Conservation (phyloP, 2,888 invertebrate genomes). For the Helleia helle region DNA sequence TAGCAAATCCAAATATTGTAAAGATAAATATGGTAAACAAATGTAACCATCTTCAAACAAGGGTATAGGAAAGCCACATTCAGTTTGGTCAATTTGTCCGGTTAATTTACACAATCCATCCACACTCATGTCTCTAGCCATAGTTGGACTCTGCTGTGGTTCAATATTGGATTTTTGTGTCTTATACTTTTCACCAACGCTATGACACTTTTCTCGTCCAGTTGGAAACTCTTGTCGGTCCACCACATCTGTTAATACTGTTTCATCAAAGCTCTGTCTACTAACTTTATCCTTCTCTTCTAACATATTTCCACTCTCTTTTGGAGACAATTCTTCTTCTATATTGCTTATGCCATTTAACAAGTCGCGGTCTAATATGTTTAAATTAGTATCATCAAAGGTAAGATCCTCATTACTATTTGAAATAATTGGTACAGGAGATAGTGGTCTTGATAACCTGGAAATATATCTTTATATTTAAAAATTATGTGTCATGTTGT, state of each 20-base stretch:
- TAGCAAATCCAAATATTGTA: slow-evolving; percentile 94
- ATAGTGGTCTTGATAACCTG: slow-evolving; percentile 57
- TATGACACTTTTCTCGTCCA: slow-evolving; percentile 63
- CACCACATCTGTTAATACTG: slow-evolving; percentile 42
- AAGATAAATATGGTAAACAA: slow-evolving; percentile 95
- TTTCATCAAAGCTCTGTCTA: slow-evolving; percentile 60
- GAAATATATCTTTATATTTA: slow-evolving; percentile 22
- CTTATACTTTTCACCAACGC: slow-evolving; percentile 66
- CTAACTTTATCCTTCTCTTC: slow-evolving; percentile 62
- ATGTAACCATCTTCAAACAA: slow-evolving; percentile 93
- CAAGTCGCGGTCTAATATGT: slow-evolving; percentile 34
- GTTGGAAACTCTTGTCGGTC: slow-evolving; percentile 48
- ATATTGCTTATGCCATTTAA: slow-evolving; percentile 39
- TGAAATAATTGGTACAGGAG: slow-evolving; percentile 36
- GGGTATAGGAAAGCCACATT: slow-evolving; percentile 90
- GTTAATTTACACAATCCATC: slow-evolving; percentile 76
- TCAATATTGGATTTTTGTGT: slow-evolving; percentile 48
- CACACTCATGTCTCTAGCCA: slow-evolving; percentile 81
- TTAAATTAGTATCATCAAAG: slow-evolving; percentile 32
- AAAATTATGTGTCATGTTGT: too few relatives aligned
- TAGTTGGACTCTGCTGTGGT: slow-evolving; percentile 66
- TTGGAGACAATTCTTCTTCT: slow-evolving; percentile 50
- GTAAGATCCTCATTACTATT: slow-evolving; percentile 28
- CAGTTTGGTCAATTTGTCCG: slow-evolving; percentile 78
- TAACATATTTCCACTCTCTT: slow-evolving; percentile 53